Conservation (phyloP, 2,888 invertebrate species). For the Acleris emargana region DNA sequence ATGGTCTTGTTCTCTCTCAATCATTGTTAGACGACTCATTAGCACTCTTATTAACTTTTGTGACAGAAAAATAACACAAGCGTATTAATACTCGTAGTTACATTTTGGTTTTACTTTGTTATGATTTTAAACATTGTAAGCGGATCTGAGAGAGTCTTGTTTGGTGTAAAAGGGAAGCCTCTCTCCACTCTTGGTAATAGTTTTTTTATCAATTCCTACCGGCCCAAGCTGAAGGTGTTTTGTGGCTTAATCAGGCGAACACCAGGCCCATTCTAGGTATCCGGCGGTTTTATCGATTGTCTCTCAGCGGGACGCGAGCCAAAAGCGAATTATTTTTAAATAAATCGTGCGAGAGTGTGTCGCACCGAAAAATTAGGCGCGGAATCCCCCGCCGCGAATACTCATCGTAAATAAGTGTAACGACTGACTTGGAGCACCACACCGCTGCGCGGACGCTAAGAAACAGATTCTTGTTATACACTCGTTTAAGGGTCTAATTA, state of each 20-base stretch:
- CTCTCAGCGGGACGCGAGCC: conserved; percentile 74
- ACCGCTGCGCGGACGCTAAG: conserved; percentile 63
- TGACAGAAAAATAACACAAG: too few relatives aligned
- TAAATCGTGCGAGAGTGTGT: conserved; percentile 80
- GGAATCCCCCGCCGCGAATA: conserved; percentile 79
- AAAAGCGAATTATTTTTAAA: conserved; percentile 77
- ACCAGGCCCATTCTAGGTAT: conserved; percentile 69
- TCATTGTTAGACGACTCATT: too few relatives aligned
- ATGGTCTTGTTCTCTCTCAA: too few relatives aligned
- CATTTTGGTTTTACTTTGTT: too few relatives aligned
- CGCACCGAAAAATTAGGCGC: conserved; percentile 80
- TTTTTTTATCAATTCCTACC: conserved; percentile 46
- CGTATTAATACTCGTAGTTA: too few relatives aligned
- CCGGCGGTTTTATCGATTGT: conserved; percentile 73
- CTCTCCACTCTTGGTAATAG: conserved; percentile 19
- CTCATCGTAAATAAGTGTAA: conserved; percentile 81
- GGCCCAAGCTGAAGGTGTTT: conserved; percentile 63
- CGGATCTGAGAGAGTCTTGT: too few relatives aligned
- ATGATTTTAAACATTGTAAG: too few relatives aligned
- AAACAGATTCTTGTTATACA: conserved; percentile 79
- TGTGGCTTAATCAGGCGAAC: conserved; percentile 71
- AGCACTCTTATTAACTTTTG: too few relatives aligned
- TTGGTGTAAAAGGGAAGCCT: too few relatives aligned
- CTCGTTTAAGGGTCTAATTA: conserved; percentile 82
- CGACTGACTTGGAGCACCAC: conserved; percentile 56